Conservation (phyloP, 2,113 vertebrate genomes). For the Strix aluco region DNA sequence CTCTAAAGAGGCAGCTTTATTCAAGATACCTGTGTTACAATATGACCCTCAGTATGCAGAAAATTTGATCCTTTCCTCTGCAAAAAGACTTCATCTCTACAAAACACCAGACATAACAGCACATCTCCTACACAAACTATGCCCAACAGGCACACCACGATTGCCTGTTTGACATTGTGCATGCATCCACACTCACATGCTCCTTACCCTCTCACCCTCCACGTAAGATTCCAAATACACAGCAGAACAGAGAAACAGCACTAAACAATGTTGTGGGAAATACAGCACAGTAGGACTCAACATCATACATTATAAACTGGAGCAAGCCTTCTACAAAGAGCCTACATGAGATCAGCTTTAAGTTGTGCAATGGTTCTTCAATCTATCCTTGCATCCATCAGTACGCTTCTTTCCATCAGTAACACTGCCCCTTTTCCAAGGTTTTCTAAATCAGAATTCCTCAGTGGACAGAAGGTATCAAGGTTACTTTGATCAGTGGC, state of each 20-base stretch:
- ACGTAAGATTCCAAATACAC: background rate
- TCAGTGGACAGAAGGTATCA: background rate
- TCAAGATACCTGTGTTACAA: background rate
- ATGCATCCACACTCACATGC: background rate
- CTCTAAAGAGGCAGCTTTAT: background rate
- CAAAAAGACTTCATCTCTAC: background rate
- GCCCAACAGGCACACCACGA: background rate
- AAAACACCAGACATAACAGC: background rate
- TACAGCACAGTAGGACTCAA: background rate
- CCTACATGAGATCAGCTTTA: background rate
- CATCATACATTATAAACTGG: background rate
- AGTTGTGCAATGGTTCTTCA: background rate
- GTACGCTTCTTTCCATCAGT: background rate
- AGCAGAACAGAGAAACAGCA: background rate
- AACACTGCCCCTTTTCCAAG: background rate
- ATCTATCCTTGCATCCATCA: background rate
- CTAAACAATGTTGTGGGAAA: background rate
- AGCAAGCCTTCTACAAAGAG: background rate
- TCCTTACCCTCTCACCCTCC: background rate
- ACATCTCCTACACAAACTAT: background rate
- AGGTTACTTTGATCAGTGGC: background rate
- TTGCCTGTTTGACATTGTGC: background rate
- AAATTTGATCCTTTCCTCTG: background rate
- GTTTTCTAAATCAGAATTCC: background rate
- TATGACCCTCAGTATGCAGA: background rate